Evolutionary conservation across 2,888 invertebrate species (phyloP), one percentile per base, ranked within the genome.

Genomic region (Halictus ligatus): DNA sequence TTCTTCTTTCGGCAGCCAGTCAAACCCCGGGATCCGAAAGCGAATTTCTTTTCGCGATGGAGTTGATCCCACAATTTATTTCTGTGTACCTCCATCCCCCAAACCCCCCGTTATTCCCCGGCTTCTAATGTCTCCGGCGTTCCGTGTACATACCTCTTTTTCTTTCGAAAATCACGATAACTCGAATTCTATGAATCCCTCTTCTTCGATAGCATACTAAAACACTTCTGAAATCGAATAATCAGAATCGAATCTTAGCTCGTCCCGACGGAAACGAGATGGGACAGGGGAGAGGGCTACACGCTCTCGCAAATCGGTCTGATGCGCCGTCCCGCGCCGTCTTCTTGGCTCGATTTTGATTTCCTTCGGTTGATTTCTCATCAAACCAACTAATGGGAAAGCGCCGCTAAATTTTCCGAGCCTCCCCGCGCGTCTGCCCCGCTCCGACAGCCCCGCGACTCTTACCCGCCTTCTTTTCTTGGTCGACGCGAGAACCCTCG

Each of bases 281-380:
- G 54, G 54, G 12, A 40, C 21, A 21, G 43, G 35, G 35, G 67
- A n/a, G 50, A 50, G 50, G 67, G 67, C 67, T 10, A 40, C 50
- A 43, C 80, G 71, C 21, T 54, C 74, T 84, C 67, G 84, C 40
- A 84, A 84, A 83, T 84, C 77, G 78, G 75, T 50, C 54, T 72
- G 81, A 64, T 73, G 74, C 73, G 13, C 75, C 72, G 46, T 50
- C 29, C 58, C 64, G 64, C 69, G 79, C 60, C 73, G 74, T 77
- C 85, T 84, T 73, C 83, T 78, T 76, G 80, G 80, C 60, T 54
- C 88, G 81, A 86, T 89, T 89, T 82, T 88, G 88, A 89, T 88
- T 89, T 89, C 88, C 88, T 88, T 89, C 87, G 85, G 88, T 86
- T 89, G 89, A 90, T 89, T 91, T 91, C 91, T 91, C 91, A 89